Evolutionary conservation across 2,888 invertebrate species (phyloP), one percentile per base, ranked within the genome.

Genomic region (Hartigia nigra): DNA sequence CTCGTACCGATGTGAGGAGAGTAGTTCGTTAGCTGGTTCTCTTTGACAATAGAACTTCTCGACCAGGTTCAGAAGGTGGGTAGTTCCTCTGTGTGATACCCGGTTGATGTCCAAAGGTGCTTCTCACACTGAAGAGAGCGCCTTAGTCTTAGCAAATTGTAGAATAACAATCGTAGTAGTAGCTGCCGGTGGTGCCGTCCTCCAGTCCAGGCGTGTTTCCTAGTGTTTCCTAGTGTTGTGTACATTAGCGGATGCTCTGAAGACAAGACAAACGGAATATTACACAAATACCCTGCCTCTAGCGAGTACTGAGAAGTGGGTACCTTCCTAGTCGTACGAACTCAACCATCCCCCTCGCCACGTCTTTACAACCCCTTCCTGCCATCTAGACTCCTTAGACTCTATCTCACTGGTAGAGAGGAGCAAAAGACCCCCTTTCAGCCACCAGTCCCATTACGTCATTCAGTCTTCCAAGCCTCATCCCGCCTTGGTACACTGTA

Each of bases 241-340:
- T 91, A 90, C 91, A 91, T 91, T 91, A 91, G 91, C 89, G 89
- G 88, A 90, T 90, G 89, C 90, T 91, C 90, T 87, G 88, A 89
- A 91, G 91, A 87, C 90, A 91, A 91, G 91, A 91, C 91, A 91
- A 91, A 91, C 91, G 91, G 91, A 91, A 91, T 91, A 91, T 91
- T 91, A 91, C 90, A 91, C 91, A 91, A 91, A 91, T 91, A 91
- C 89, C 87, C 88, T 83, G 85, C 82, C 83, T 81, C 81, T 82
- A 82, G 74, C 77, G 79, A 78, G 70, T n/a, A 23, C 23, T 9
- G 55, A 35, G 55, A 23, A 23, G 23, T 55, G 55, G 55, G 55
- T 70, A 76, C 76, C 76, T 55, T 23, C 1, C 55, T 23, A 55
- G 55, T 69, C 81, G 75, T 79, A 79, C 81, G 55, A 55, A 55